These are phyloP conservation scores for Galerucella pusilla DNA, from an alignment of 2,888 invertebrate species.

Conservation along the genomic window DNA sequence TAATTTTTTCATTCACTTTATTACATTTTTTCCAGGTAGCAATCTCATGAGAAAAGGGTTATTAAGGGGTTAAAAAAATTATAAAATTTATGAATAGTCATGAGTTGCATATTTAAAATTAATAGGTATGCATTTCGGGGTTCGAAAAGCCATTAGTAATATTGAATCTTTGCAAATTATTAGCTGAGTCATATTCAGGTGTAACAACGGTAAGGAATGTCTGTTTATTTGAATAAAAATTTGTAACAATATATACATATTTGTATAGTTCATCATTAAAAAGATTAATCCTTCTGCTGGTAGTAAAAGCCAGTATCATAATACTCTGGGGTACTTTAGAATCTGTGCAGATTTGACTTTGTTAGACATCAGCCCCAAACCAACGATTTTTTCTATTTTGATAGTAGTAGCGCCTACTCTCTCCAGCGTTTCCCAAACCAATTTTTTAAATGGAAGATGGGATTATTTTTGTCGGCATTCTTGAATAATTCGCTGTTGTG, in stretches of 20 bases:
- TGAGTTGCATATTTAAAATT: constrained; percentile 51
- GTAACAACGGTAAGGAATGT: neutral
- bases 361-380: too few relatives aligned
- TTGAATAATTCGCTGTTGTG: too few relatives aligned
- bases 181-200: constrained; percentile 14
- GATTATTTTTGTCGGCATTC: too few relatives aligned
- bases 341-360: too few relatives aligned
- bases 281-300: too few relatives aligned
- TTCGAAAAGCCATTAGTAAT: constrained; percentile 20
- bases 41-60: constrained; percentile 37
- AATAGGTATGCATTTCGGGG: neutral
- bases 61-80: constrained; percentile 33
- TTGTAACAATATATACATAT: neutral
- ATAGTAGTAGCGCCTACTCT: too few relatives aligned
- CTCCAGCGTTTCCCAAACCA: too few relatives aligned
- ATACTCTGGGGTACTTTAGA: too few relatives aligned
- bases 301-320: too few relatives aligned
- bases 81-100: constrained; percentile 50
- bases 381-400: too few relatives aligned
- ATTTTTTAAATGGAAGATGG: too few relatives aligned
- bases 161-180: constrained; percentile 11
- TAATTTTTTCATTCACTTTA: neutral
- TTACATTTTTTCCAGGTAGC: constrained; percentile 51
- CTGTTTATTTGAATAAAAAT: constrained; percentile 4
- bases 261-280: too few relatives aligned